Percentiles rank a stretch among this genome's conserved stretches.
phyloP scores from a whole-genome alignment of 2,113 vertebrate species.

The Misgurnus anguillicaudatus region DNA sequence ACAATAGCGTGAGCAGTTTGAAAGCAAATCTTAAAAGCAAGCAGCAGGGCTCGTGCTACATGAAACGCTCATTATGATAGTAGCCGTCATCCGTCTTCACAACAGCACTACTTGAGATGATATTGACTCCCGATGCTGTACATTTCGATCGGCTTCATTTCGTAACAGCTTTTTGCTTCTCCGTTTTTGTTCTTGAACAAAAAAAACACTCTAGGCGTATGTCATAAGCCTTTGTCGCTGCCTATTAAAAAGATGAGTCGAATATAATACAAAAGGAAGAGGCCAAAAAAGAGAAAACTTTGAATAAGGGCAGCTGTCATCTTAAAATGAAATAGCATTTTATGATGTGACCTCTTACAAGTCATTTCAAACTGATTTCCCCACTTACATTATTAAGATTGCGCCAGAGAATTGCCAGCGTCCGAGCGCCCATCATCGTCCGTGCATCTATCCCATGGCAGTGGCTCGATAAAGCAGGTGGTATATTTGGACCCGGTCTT shows the following conservation, averaged over 20 bases:
- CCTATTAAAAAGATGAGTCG: conserved; percentile 15
- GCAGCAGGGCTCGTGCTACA: conserved; percentile 22
- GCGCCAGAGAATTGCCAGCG: conserved; percentile 11
- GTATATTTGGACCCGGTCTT: conserved; percentile 57
- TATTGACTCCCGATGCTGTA: neutral
- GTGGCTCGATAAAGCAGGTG: conserved; percentile 61
- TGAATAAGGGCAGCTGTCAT: conserved; percentile 21
- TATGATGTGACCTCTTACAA: conserved; percentile 47
- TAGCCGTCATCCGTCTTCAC: conserved; percentile 17
- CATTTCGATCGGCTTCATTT: neutral
- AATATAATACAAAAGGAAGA: conserved; percentile 27
- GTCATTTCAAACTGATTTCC: conserved; percentile 38
- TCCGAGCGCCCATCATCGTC: conserved; percentile 44
- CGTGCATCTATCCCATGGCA: conserved; percentile 65
- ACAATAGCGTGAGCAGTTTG: conserved; percentile 55
- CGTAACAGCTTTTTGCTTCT: neutral
- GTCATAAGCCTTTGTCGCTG: conserved; percentile 16
- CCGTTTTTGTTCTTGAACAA: neutral
- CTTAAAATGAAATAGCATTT: conserved; percentile 31
- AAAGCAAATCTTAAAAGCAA: conserved; percentile 16
- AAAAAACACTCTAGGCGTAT: neutral
- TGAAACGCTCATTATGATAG: conserved; percentile 26
- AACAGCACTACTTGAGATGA: neutral
- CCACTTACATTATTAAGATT: conserved; percentile 28
- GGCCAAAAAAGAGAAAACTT: conserved; percentile 20